Evolutionary conservation across 2,797 vertebrate species (phyloP).

Genomic region (Momotus momota): DNA sequence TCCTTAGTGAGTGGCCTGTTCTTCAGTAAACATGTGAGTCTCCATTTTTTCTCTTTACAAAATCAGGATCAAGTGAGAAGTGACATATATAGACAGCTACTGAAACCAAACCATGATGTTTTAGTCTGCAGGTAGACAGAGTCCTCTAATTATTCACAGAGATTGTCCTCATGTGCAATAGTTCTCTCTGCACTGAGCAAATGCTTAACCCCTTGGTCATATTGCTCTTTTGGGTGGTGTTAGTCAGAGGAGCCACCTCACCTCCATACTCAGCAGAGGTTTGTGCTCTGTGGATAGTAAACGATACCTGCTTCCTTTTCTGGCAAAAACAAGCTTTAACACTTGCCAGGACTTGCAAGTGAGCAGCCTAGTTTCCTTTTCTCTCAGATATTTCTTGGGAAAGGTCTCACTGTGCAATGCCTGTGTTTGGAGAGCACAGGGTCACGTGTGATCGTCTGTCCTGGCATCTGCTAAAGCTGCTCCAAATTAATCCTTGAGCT

Average conservation of each 20-base stretch:
- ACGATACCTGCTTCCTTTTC: constrained; percentile 33
- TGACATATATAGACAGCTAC: not conserved
- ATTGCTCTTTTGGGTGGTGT: not conserved
- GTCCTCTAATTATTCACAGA: not conserved
- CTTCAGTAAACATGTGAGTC: not conserved
- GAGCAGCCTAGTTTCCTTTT: not conserved
- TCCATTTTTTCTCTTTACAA: not conserved
- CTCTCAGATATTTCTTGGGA: rapidly evolving
- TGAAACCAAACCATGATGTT: not conserved
- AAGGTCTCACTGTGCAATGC: not conserved
- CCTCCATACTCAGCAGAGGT: not conserved
- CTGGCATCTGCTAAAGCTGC: not conserved
- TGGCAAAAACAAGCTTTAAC: constrained; percentile 49
- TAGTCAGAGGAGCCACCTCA: not conserved
- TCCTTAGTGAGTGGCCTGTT: not conserved
- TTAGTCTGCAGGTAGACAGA: not conserved
- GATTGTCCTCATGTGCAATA: not conserved
- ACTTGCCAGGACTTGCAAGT: constrained; percentile 51
- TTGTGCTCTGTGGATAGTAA: not conserved
- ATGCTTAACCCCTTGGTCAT: not conserved
- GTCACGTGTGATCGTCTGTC: rapidly evolving
- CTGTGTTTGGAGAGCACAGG: not conserved
- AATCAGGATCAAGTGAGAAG: not conserved
- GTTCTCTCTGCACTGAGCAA: not conserved
- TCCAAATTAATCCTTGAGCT: not conserved